These are phyloP conservation scores for Drosophila mulleri DNA, from an alignment of 2,888 invertebrate genomes.

Conservation along the genomic window DNA sequence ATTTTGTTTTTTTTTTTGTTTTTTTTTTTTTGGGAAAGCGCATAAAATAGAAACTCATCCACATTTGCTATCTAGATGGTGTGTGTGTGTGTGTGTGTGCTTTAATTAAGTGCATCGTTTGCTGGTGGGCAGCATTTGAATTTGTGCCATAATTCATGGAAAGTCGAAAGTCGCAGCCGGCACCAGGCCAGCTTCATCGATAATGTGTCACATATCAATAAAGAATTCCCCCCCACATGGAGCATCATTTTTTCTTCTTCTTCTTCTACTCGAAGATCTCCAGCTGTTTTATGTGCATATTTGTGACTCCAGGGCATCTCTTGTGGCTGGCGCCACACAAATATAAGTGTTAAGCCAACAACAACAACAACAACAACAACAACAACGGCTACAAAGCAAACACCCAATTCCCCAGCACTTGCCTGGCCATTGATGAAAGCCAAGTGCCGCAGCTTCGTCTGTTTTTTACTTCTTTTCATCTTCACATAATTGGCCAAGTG, in stretches of 20 bases:
- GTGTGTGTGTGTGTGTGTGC: conserved; percentile 54
- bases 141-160: conserved; percentile 62
- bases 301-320: conserved; percentile 53
- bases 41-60: conserved; percentile 65
- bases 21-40: conserved; percentile 51
- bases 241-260: conserved; percentile 4
- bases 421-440: conserved; percentile 57
- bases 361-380: conserved; percentile 5
- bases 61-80: conserved; percentile 40
- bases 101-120: conserved; percentile 59
- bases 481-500: conserved; percentile 65
- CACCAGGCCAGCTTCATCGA: conserved; percentile 25
- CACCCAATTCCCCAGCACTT: conserved; percentile 45
- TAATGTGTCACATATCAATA: conserved; percentile 74
- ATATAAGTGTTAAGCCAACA: conserved; percentile 49
- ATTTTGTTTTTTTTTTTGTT: no score
- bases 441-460: conserved; percentile 44
- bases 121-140: conserved; percentile 58
- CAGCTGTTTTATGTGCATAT: conserved; percentile 47
- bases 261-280: background rate
- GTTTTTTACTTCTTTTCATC: conserved; percentile 10
- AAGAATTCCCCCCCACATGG: conserved; percentile 65
- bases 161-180: conserved; percentile 51
- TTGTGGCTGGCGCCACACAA: conserved; percentile 43
- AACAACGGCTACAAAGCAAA: conserved; percentile 13